Percentiles rank a stretch among this genome's conserved stretches.
phyloP scores from a whole-genome alignment of 2,113 vertebrate genomes.

The Syrrhaptes paradoxus region DNA sequence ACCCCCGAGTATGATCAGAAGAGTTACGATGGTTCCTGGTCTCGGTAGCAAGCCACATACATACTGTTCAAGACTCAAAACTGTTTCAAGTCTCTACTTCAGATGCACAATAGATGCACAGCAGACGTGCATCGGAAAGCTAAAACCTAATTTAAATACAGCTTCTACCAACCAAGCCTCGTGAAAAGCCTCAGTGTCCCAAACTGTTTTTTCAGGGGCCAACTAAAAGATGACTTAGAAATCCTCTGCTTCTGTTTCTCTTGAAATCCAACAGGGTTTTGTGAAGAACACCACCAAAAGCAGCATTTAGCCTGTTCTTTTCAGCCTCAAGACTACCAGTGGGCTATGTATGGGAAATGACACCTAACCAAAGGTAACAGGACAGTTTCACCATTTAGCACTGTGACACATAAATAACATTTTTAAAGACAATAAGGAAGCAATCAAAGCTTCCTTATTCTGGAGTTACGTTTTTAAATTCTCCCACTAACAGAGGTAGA shows the following conservation, averaged over 20 bases:
- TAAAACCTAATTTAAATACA: not conserved
- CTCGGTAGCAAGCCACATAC: not conserved
- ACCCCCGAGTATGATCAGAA: not conserved
- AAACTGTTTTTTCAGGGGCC: not conserved
- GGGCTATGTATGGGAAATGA: not conserved
- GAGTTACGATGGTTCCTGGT: not conserved
- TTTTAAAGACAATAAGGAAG: not conserved
- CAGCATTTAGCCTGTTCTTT: not conserved
- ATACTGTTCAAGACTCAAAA: not conserved
- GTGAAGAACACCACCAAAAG: not conserved
- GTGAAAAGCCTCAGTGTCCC: not conserved
- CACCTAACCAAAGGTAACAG: not conserved
- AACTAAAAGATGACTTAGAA: not conserved
- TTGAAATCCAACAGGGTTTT: not conserved
- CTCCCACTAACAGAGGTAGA: not conserved
- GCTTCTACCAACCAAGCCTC: not conserved
- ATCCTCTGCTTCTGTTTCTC: not conserved
- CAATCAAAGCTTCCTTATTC: not conserved
- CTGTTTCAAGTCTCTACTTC: not conserved
- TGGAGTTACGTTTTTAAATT: not conserved
- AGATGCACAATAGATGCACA: not conserved
- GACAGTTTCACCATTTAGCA: not conserved
- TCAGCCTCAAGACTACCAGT: not conserved
- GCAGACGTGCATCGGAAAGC: not conserved
- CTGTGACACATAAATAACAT: not conserved